A percentile compares a stretch with the other conserved stretches of the same genome.
These are phyloP conservation scores for Cheiracanthium punctorium DNA, from an alignment of 2,888 invertebrate species.

Conservation along the genomic window DNA sequence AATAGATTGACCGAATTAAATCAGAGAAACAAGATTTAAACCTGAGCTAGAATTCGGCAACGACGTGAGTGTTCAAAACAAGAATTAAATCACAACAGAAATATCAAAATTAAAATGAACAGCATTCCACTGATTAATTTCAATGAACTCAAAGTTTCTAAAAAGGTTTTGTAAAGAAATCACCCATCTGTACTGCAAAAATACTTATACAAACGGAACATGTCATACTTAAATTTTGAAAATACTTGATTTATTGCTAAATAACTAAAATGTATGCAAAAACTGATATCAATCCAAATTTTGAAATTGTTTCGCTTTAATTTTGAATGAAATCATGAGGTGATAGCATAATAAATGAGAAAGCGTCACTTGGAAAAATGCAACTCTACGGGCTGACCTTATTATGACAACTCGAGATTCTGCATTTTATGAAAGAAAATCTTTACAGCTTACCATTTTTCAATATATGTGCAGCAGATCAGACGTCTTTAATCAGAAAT, in stretches of 20 bases:
- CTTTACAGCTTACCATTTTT: background rate
- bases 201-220: too few species aligned
- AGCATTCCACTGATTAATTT: too few species aligned
- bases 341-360: background rate
- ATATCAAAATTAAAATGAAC: too few species aligned
- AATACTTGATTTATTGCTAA: background rate
- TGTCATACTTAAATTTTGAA: too few species aligned
- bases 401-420: constrained; percentile 31
- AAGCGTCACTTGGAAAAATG: constrained; percentile 16
- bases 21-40: too few species aligned
- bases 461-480: background rate
- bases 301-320: background rate
- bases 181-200: too few species aligned
- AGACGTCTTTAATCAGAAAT: background rate
- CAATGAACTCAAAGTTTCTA: too few species aligned
- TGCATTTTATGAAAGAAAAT: background rate
- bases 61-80: too few species aligned
- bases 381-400: constrained; percentile 34
- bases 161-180: too few species aligned
- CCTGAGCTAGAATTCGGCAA: too few species aligned
- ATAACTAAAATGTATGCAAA: background rate
- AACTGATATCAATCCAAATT: background rate
- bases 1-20: too few species aligned
- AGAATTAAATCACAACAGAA: too few species aligned
- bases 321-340: background rate